Base-by-base conservation (phyloP, 2,888 invertebrate genomes). In the Monoplex corrugatus region DNA sequence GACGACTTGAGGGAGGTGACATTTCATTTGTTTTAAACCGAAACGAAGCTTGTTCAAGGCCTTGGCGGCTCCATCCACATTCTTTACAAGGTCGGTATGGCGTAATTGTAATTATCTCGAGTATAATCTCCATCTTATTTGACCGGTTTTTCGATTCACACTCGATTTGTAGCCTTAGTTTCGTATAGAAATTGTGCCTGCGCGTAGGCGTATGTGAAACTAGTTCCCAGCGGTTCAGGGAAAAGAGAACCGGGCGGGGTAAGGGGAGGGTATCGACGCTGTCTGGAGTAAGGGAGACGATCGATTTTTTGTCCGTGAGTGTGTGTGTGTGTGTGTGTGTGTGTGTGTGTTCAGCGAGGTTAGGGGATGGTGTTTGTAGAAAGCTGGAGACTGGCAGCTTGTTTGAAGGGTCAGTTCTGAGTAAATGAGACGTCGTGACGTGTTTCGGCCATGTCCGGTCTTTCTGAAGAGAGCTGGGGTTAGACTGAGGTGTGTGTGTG, bases 151-250 rank as follows among this genome's bases (percentile, higher is more conserved):
- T 32, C 5, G n/a, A 5, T 68, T 45, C 10, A 32, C 35, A 50
- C 45, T 57, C 84, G 57, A 57, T 84, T 84, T 19, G 8, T 23
- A 50, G 50, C 84, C 84, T 50, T 84, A 84, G 84, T 84, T 84
- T 84, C 84, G 84, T 84, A 84, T 19, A 38, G 35, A 84, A 50
- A 57, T 84, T 32, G 10, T 45, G 45, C 57, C 35, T n/a, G 57
- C 57, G 38, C 40, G 13, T 32, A 8, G 16, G 40, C 80, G 2
- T 2, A 19, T 23, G 43, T 35, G 32, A 8, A 23, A n/a, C 16
- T 3, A 68, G 16, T 28, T 8, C 28, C 68, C 28, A 23, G 28
- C 19, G 16, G 13, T 5, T 68, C 19, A 50, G 50, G 50, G 19
- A 19, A 40, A 28, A 28, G 43, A 38, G 40, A 28, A 38, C 80